A percentile compares a stretch with the other conserved stretches of the same genome.
These are phyloP conservation scores for Chesias legatella DNA, from an alignment of 2,888 invertebrate genomes.

Conservation along the genomic window DNA sequence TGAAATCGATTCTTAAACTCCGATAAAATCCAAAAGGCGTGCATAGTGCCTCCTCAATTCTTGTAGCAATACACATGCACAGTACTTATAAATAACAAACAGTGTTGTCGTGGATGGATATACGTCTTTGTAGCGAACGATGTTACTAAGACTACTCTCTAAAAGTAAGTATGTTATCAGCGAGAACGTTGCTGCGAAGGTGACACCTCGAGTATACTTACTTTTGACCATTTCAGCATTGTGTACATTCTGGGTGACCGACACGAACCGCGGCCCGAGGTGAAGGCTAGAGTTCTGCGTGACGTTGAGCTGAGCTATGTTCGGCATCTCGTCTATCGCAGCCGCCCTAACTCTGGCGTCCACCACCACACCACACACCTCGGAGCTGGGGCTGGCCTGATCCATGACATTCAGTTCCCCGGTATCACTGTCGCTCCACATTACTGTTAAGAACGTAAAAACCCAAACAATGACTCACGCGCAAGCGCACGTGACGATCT, in stretches of 20 bases:
- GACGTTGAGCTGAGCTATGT: slow-evolving; percentile 51
- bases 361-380: slow-evolving; percentile 42
- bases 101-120: no score
- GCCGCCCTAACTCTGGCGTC: slow-evolving; percentile 37
- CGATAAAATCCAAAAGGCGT: no score
- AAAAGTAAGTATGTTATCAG: no score
- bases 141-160: no score
- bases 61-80: no score
- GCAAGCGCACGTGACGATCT: slow-evolving; percentile 38
- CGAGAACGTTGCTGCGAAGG: background rate
- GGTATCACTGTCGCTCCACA: slow-evolving; percentile 41
- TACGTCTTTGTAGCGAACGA: no score
- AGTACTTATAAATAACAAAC: no score
- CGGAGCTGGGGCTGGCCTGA: slow-evolving; percentile 38
- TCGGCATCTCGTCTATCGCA: slow-evolving; percentile 36
- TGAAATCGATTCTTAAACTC: no score
- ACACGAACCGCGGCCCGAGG: slow-evolving; percentile 62
- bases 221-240: slow-evolving; percentile 67
- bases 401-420: slow-evolving; percentile 29
- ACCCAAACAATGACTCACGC: slow-evolving; percentile 35
- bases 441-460: slow-evolving; percentile 30
- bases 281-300: slow-evolving; percentile 57
- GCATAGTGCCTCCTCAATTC: no score
- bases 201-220: slow-evolving; percentile 34
- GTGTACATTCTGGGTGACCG: slow-evolving; percentile 62